Percentiles rank a stretch among this genome's conserved stretches.
phyloP scores from a whole-genome alignment of 2,888 invertebrate genomes.

The Deilephila elpenor region DNA sequence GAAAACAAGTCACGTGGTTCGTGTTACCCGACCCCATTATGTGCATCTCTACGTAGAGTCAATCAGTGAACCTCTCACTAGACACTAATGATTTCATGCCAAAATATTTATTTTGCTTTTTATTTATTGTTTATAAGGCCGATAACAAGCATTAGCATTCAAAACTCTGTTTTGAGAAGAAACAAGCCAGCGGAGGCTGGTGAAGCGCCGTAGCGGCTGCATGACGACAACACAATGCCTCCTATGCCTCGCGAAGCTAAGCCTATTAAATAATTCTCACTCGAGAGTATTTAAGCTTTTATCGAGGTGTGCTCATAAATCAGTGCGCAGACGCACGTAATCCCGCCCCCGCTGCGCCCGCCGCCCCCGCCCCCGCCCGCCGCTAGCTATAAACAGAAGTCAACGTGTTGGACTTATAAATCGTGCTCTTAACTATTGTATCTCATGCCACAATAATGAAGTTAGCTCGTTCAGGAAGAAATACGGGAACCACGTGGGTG shows the following conservation, averaged over 20 bases:
- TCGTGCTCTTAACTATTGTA: conserved; percentile 85
- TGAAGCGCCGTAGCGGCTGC: conserved; percentile 4
- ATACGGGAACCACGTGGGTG: conserved; percentile 82
- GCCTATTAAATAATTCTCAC: conserved; percentile 76
- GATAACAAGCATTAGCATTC: neutral
- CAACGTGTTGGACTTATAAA: conserved; percentile 84
- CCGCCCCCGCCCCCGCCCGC: conserved; percentile 64
- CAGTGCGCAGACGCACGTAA: conserved; percentile 80
- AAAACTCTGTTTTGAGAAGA: neutral
- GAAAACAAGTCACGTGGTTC: neutral
- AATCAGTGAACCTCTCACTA: neutral
- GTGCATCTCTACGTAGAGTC: neutral
- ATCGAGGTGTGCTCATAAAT: conserved; percentile 81
- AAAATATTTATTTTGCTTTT: neutral
- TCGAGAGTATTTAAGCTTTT: conserved; percentile 83
- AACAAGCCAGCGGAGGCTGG: neutral
- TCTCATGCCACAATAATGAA: conserved; percentile 84
- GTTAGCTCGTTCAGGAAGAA: conserved; percentile 84
- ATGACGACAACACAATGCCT: conserved; percentile 28
- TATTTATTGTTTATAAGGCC: neutral
- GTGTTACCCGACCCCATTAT: neutral
- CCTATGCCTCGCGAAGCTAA: conserved; percentile 46
- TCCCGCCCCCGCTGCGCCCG: conserved; percentile 74
- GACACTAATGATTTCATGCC: neutral
- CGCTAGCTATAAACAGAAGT: conserved; percentile 84